These are phyloP conservation scores for Strigamia transsilvanica DNA, from an alignment of 2,888 invertebrate genomes.

Conservation along the genomic window DNA sequence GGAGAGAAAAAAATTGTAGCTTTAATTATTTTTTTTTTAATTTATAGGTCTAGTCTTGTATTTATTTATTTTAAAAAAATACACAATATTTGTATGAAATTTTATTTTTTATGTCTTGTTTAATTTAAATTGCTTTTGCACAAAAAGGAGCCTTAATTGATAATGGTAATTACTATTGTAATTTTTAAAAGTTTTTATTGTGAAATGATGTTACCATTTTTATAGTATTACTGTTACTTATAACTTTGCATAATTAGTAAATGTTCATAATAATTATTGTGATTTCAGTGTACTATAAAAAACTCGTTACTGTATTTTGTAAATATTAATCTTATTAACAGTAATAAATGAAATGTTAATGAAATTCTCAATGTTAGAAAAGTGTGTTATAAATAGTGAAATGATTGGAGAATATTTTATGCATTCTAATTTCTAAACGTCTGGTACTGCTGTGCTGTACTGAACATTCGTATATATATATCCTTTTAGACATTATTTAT, in stretches of 20 bases:
- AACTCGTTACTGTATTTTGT: slow-evolving; percentile 4
- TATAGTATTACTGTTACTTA: not conserved
- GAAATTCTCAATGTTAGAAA: not conserved
- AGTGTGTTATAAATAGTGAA: not conserved
- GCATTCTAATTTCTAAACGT: not conserved
- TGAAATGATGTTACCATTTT: slow-evolving; percentile 4
- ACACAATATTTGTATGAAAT: not conserved
- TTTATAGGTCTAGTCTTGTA: not conserved
- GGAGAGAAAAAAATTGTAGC: not conserved
- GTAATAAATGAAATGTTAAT: not conserved
- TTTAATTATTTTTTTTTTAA: not conserved
- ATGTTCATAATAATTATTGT: not conserved
- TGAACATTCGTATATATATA: slow-evolving; percentile 4
- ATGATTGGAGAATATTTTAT: not conserved
- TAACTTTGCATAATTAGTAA: not conserved
- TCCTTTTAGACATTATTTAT: slow-evolving; percentile 35
- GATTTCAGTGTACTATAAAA: slow-evolving; percentile 8
- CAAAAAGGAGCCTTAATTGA: not conserved
- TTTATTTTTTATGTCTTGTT: not conserved
- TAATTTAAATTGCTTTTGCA: not conserved
- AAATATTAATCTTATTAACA: slow-evolving; percentile 22
- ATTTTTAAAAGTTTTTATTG: not conserved
- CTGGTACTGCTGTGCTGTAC: slow-evolving; percentile 14
- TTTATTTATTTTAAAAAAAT: not conserved
- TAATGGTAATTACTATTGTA: not conserved